These are phyloP conservation scores for Pachyseris speciosa DNA, from an alignment of 64 coral and sea anemone species.

Conservation along the genomic window DNA sequence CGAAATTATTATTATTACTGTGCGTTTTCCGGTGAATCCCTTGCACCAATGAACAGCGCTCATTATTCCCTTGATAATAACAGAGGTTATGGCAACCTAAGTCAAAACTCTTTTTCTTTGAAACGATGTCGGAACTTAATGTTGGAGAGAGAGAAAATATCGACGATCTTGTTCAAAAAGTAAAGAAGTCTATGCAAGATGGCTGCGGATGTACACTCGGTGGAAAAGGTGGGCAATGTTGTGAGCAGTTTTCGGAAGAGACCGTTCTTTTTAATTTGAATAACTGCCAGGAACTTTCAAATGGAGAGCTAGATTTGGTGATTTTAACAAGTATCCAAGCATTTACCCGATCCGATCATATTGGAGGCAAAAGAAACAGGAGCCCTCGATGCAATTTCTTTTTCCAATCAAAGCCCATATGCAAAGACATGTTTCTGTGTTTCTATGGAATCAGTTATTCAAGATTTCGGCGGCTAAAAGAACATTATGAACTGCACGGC, in stretches of 20 bases:
- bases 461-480: too few species aligned
- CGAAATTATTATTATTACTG: too few species aligned
- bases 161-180: too few species aligned
- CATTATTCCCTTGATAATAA: too few species aligned
- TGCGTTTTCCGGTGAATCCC: too few species aligned
- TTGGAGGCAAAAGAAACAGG: not conserved
- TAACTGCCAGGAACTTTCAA: not conserved
- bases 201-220: not conserved
- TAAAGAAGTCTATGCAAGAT: not conserved
- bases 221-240: not conserved
- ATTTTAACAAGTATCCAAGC: not conserved
- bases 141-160: too few species aligned
- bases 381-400: not conserved
- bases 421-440: constrained; percentile 21
- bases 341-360: not conserved
- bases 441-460: too few species aligned
- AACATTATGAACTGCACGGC: too few species aligned
- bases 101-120: too few species aligned
- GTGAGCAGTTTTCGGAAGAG: not conserved
- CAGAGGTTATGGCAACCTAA: too few species aligned
- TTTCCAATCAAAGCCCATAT: not conserved
- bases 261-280: not conserved
- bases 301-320: not conserved
- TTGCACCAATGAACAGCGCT: too few species aligned
- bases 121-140: too few species aligned